Evolutionary conservation across 2,888 invertebrate genomes (phyloP).

Genomic region (Pachliopta kotzebuea): DNA sequence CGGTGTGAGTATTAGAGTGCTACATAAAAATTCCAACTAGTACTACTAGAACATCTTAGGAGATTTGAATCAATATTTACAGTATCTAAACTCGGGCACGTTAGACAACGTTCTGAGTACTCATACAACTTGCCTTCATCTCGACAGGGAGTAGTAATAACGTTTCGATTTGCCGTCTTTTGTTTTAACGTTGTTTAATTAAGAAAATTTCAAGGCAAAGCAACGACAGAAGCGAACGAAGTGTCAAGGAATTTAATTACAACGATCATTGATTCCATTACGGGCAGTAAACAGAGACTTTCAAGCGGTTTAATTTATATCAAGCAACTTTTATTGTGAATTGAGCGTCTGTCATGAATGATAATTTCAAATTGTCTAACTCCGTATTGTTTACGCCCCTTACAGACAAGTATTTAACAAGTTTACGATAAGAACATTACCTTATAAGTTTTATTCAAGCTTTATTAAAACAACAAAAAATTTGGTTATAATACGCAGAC

Average conservation of each 20-base stretch:
- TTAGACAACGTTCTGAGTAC: not conserved
- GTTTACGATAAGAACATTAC: not conserved
- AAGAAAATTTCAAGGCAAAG: constrained; percentile 38
- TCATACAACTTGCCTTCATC: not conserved
- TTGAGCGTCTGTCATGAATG: constrained; percentile 33
- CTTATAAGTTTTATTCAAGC: too few relatives aligned
- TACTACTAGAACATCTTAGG: not conserved
- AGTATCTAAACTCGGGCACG: not conserved
- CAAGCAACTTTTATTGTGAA: constrained; percentile 41
- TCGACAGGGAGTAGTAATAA: constrained; percentile 19
- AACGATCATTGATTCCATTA: constrained; percentile 54
- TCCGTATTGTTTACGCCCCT: constrained; percentile 3
- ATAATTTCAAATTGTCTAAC: constrained; percentile 32
- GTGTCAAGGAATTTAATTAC: constrained; percentile 54
- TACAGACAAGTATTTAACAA: not conserved
- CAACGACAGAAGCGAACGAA: constrained; percentile 35
- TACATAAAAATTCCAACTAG: too few relatives aligned
- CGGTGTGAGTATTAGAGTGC: too few relatives aligned
- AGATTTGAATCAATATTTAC: not conserved
- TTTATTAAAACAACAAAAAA: too few relatives aligned
- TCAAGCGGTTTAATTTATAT: constrained; percentile 47
- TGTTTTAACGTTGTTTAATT: constrained; percentile 38
- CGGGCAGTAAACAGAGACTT: constrained; percentile 48
- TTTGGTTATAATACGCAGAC: too few relatives aligned
- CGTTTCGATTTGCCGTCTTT: constrained; percentile 25